Conservation (phyloP, 2,888 invertebrate species). For the Calameuta filiformis region DNA sequence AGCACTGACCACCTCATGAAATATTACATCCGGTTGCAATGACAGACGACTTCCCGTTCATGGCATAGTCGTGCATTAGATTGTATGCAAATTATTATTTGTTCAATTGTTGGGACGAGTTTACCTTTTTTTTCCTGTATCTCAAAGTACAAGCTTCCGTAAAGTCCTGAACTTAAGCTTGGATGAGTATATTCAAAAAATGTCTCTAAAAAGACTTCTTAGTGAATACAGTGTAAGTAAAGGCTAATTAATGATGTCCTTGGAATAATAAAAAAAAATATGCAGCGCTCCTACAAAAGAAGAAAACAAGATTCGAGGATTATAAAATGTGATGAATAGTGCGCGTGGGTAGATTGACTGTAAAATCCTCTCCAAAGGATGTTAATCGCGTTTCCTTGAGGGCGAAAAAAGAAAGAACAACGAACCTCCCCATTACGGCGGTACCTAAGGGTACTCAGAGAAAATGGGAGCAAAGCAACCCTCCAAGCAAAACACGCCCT, state of each 20-base stretch:
- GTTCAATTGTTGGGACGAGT: background rate
- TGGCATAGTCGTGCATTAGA: background rate
- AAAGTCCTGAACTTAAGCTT: background rate
- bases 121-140: background rate
- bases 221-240: background rate
- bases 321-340: background rate
- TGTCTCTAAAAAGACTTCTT: background rate
- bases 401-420: background rate
- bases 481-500: background rate
- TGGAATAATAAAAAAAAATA: background rate
- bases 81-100: background rate
- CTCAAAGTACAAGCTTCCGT: background rate
- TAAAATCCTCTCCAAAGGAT: background rate
- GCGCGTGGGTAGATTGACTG: background rate
- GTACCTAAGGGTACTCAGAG: background rate
- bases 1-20: background rate
- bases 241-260: background rate
- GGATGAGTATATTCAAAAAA: background rate
- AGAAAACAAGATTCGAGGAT: background rate
- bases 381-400: background rate
- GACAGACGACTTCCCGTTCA: background rate
- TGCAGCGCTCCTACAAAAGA: background rate
- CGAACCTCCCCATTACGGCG: background rate
- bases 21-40: background rate
- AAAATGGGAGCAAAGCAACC: no score